A percentile compares a stretch with the other conserved stretches of the same genome.
Conservation (phyloP, 2,797 vertebrate genomes). For the Hemibagrus guttatus region DNA sequence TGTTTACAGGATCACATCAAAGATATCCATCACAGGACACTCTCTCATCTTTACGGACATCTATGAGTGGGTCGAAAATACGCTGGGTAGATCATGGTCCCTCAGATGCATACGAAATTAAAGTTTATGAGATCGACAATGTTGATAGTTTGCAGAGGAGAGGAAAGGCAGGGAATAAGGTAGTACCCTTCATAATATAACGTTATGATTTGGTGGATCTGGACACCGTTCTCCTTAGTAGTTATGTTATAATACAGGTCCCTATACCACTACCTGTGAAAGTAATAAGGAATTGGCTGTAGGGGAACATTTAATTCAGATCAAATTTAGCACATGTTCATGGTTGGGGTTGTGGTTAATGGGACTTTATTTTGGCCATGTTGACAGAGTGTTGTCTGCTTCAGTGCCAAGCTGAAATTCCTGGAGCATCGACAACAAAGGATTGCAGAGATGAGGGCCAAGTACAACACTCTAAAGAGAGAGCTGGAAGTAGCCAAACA, state of each 20-base stretch:
- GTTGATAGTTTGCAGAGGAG: constrained; percentile 87
- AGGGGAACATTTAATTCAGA: constrained; percentile 5
- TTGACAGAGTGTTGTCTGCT: constrained; percentile 80
- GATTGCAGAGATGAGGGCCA: constrained; percentile 85
- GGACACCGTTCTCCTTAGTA: background rate
- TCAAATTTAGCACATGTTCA: background rate
- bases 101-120: constrained; percentile 91
- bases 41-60: constrained; percentile 77
- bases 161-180: constrained; percentile 82
- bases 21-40: constrained; percentile 83
- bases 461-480: constrained; percentile 86
- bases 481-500: constrained; percentile 87
- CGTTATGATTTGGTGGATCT: constrained; percentile 29
- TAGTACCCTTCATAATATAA: constrained; percentile 58
- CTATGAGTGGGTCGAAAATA: constrained; percentile 73
- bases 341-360: constrained; percentile 35
- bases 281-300: constrained; percentile 20
- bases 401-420: constrained; percentile 89
- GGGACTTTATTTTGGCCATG: constrained; percentile 36
- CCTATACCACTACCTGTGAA: background rate
- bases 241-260: background rate
- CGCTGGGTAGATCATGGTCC: constrained; percentile 87
- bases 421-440: constrained; percentile 88
- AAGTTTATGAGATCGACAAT: constrained; percentile 94
- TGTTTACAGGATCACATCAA: constrained; percentile 61